A percentile compares a stretch with the other conserved stretches of the same genome.
Evolutionary conservation across 2,113 vertebrate genomes (phyloP).

Genomic region (Mirounga angustirostris): DNA sequence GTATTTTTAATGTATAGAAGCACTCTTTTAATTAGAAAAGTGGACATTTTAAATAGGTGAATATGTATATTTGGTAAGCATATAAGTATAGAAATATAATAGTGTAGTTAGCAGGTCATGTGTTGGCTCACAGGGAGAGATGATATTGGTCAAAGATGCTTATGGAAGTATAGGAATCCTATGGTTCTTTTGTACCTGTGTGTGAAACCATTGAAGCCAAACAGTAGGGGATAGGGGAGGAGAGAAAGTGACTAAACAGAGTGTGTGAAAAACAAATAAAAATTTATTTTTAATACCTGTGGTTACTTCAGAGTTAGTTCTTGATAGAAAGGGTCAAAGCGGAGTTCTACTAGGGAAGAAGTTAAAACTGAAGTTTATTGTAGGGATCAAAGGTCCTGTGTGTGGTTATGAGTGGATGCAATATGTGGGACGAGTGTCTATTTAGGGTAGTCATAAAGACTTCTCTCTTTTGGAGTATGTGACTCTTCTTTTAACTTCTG

Average conservation of each 20-base stretch:
- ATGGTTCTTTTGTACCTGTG: background rate
- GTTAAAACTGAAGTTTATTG: background rate
- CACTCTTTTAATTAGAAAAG: slow-evolving; percentile 27
- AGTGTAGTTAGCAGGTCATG: background rate
- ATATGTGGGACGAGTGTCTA: background rate
- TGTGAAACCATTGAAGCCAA: background rate
- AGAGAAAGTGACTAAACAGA: background rate
- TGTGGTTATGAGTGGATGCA: background rate
- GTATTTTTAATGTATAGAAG: background rate
- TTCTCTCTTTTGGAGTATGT: background rate
- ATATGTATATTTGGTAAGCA: background rate
- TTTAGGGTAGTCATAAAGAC: background rate
- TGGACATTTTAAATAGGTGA: background rate
- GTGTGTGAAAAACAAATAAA: background rate
- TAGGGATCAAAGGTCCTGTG: background rate
- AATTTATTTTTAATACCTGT: background rate
- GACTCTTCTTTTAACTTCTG: background rate
- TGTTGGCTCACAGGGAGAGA: background rate
- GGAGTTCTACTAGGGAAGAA: background rate
- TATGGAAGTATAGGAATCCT: background rate
- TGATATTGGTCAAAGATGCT: background rate
- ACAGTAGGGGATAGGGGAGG: no score
- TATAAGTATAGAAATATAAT: background rate
- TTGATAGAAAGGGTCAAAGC: background rate
- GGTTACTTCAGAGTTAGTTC: slow-evolving; percentile 15